Evolutionary conservation across 2,113 vertebrate species (phyloP).

Genomic region (Ceyx melanurus): DNA sequence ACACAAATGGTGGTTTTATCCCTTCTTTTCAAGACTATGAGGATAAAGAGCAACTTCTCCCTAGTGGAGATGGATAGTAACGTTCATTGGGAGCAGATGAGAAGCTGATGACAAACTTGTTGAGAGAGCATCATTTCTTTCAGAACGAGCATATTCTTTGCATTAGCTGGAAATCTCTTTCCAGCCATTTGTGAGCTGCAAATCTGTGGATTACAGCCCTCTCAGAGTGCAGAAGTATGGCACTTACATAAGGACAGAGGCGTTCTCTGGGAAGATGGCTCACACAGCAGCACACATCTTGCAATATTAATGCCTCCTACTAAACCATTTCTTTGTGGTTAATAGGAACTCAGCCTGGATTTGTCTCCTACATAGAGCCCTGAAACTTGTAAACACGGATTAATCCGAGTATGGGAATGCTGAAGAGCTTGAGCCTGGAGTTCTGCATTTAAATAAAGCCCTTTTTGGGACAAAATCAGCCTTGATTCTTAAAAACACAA

Average conservation of each 20-base stretch:
- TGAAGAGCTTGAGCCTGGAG: neutral
- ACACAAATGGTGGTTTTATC: neutral
- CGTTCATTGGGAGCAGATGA: neutral
- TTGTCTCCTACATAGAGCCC: neutral
- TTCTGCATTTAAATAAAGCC: neutral
- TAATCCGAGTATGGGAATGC: neutral
- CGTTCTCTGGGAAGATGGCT: neutral
- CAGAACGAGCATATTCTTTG: neutral
- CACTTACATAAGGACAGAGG: neutral
- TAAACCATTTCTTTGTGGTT: neutral
- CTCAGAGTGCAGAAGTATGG: neutral
- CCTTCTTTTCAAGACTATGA: neutral
- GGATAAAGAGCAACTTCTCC: neutral
- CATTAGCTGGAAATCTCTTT: conserved; percentile 5
- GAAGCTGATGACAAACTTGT: conserved; percentile 5
- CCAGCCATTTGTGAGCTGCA: neutral
- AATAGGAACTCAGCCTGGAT: conserved; percentile 6
- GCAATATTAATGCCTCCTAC: conserved; percentile 10
- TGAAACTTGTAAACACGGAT: neutral
- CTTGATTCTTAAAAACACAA: neutral
- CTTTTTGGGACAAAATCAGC: neutral
- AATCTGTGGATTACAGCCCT: neutral
- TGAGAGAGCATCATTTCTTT: neutral
- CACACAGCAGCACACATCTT: neutral
- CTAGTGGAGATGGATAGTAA: neutral